Evolutionary conservation across 2,113 vertebrate genomes (phyloP).

Genomic region (Sander vitreus): DNA sequence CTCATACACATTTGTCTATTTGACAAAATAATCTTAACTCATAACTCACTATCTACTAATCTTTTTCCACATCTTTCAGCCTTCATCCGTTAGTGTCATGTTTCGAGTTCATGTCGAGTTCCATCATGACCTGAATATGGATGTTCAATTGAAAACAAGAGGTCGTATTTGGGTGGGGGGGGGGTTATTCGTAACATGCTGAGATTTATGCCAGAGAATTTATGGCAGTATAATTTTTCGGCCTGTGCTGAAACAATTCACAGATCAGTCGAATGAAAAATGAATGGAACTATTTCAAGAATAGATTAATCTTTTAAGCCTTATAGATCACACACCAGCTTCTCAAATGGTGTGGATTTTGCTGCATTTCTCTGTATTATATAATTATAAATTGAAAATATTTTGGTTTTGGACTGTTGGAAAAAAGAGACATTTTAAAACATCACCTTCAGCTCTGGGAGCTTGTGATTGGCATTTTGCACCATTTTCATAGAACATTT

Average conservation of each 20-base stretch:
- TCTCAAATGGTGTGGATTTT: neutral
- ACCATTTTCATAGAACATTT: neutral
- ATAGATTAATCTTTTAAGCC: neutral
- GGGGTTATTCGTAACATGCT: too few species aligned
- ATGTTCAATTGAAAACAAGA: too few species aligned
- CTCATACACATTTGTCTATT: too few species aligned
- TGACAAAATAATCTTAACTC: neutral
- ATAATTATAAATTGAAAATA: neutral
- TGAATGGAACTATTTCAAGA: neutral
- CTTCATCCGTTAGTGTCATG: neutral
- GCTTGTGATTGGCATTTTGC: neutral
- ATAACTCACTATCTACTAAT: neutral
- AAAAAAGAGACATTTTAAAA: too few species aligned
- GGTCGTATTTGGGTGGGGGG: too few species aligned
- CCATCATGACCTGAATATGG: too few species aligned
- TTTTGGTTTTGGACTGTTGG: too few species aligned
- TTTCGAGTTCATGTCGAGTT: too few species aligned
- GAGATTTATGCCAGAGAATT: neutral
- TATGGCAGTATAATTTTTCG: too few species aligned
- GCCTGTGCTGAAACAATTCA: too few species aligned
- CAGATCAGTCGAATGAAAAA: neutral
- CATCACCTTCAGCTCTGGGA: too few species aligned
- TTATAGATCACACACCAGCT: neutral
- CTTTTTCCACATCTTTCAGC: neutral
- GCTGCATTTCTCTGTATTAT: neutral